Conservation (phyloP, 2,888 invertebrate species). For the Idaea aversata region DNA sequence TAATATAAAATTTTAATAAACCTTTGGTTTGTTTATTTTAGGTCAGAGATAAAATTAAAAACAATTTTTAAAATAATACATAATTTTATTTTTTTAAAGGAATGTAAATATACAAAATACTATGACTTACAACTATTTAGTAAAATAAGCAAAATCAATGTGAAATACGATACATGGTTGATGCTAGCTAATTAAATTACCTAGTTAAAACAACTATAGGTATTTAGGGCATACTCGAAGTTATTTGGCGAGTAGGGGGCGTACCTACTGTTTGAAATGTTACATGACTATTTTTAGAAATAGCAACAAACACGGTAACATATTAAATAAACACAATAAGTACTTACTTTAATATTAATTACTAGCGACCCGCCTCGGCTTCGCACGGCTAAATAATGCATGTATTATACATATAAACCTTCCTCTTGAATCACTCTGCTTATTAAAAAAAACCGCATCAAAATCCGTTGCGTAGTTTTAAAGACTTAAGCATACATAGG, state of each 20-base stretch:
- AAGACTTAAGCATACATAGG: too few relatives aligned
- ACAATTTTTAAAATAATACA: conserved; percentile 39
- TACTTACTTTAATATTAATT: too few relatives aligned
- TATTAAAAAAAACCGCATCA: too few relatives aligned
- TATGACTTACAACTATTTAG: too few relatives aligned
- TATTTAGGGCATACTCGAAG: not conserved
- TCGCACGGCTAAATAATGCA: too few relatives aligned
- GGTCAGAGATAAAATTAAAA: conserved; percentile 23
- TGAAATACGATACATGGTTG: not conserved
- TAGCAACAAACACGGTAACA: not conserved
- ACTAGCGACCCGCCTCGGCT: too few relatives aligned
- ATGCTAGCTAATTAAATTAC: not conserved
- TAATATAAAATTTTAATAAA: conserved; percentile 76
- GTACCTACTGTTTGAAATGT: not conserved
- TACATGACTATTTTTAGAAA: not conserved
- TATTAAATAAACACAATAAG: too few relatives aligned
- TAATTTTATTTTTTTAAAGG: conserved; percentile 27
- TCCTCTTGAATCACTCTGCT: too few relatives aligned
- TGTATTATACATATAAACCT: too few relatives aligned
- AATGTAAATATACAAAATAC: conserved; percentile 11
- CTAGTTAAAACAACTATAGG: not conserved
- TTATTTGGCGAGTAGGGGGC: not conserved
- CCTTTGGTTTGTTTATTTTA: conserved; percentile 23
- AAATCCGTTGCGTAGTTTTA: too few relatives aligned
- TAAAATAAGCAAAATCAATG: not conserved